These are phyloP conservation scores for Ruditapes philippinarum DNA, from an alignment of 1,140 invertebrate species.

Conservation along the genomic window DNA sequence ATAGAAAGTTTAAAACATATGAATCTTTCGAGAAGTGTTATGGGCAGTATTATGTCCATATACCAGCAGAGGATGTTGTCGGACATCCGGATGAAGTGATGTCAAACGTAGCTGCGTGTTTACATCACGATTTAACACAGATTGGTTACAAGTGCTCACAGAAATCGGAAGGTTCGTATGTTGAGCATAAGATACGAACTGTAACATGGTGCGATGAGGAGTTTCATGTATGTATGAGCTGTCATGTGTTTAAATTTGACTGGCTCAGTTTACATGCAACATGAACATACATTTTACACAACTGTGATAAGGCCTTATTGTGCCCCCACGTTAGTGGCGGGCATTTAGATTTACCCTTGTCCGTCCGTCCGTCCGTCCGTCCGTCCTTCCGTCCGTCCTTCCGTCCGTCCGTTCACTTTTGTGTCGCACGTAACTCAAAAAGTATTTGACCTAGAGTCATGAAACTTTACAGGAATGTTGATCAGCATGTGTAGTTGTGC, in stretches of 20 bases:
- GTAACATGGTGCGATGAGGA: conserved; percentile 72
- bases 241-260: conserved; percentile 74
- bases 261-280: conserved; percentile 62
- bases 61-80: conserved; percentile 68
- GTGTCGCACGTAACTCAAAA: too few relatives aligned
- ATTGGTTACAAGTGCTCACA: conserved; percentile 65
- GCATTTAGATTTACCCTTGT: too few relatives aligned
- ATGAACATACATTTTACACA: too few relatives aligned
- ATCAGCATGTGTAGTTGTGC: too few relatives aligned
- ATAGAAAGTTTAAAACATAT: conserved; percentile 72
- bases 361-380: too few relatives aligned
- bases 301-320: too few relatives aligned
- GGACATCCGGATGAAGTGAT: conserved; percentile 71
- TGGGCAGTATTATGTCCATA: conserved; percentile 72
- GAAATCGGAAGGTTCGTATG: conserved; percentile 60
- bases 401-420: too few relatives aligned
- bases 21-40: conserved; percentile 72
- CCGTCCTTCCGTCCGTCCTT: too few relatives aligned
- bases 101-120: conserved; percentile 68
- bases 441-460: too few relatives aligned
- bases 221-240: conserved; percentile 72
- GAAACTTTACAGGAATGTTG: too few relatives aligned
- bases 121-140: conserved; percentile 65
- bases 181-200: conserved; percentile 72
- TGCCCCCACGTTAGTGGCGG: too few relatives aligned